phyloP scores from a whole-genome alignment of 2,797 vertebrate species.

The Betta splendens region DNA sequence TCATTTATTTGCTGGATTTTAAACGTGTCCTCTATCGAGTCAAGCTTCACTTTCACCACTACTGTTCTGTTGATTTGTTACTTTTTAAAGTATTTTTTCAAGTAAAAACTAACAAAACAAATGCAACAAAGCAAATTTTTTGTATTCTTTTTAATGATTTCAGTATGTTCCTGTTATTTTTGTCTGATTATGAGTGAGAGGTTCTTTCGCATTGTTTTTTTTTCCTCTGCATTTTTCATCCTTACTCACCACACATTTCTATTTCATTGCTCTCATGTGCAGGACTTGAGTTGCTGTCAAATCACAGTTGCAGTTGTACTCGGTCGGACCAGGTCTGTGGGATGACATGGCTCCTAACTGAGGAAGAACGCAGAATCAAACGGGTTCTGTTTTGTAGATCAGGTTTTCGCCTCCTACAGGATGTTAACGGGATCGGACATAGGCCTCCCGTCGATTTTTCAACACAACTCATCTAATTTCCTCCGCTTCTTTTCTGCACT shows the following conservation, averaged over 20 bases:
- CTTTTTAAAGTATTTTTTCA: conserved; percentile 86
- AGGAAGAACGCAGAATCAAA: conserved; percentile 6
- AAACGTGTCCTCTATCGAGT: neutral
- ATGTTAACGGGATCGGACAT: conserved; percentile 20
- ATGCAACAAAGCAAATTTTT: conserved; percentile 68
- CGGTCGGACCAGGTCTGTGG: neutral
- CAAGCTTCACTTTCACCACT: conserved; percentile 31
- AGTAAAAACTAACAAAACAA: conserved; percentile 79
- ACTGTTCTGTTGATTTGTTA: conserved; percentile 79
- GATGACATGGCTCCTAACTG: conserved; percentile 9
- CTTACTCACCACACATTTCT: conserved; percentile 1
- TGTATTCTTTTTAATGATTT: conserved; percentile 69
- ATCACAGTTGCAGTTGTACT: conserved; percentile 3
- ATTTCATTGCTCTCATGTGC: neutral
- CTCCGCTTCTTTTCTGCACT: conserved; percentile 2
- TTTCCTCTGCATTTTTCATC: conserved; percentile 2
- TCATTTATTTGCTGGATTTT: neutral
- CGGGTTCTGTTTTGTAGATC: conserved; percentile 14
- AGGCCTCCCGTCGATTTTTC: too few species aligned
- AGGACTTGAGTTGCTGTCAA: neutral
- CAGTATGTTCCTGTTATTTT: conserved; percentile 29
- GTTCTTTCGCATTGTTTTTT: conserved; percentile 21
- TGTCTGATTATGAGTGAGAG: conserved; percentile 17
- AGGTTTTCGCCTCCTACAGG: conserved; percentile 5
- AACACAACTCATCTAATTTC: too few species aligned